phyloP scores from a whole-genome alignment of 2,797 vertebrate genomes.

The Crax fasciolata region DNA sequence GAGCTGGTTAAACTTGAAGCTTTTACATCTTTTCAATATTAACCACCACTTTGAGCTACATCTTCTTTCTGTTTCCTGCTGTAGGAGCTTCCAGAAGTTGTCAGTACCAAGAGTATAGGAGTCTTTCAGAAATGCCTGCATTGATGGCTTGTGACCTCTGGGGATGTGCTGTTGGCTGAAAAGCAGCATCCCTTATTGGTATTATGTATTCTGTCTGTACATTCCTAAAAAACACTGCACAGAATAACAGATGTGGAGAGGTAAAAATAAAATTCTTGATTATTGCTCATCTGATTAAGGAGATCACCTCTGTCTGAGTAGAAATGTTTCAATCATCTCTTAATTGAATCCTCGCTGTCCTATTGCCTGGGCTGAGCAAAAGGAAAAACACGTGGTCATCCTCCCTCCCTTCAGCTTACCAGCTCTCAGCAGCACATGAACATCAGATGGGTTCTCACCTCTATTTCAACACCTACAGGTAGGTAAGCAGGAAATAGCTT shows the following conservation, averaged over 20 bases:
- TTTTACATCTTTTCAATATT: background rate
- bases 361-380: background rate
- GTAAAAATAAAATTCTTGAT: background rate
- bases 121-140: background rate
- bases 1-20: background rate
- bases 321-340: background rate
- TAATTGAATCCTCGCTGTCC: background rate
- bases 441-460: rapidly evolving
- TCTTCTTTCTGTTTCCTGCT: background rate
- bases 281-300: background rate
- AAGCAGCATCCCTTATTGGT: background rate
- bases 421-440: background rate
- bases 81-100: background rate
- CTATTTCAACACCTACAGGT: background rate
- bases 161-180: background rate
- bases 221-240: background rate
- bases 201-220: background rate
- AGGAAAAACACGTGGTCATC: background rate
- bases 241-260: rapidly evolving
- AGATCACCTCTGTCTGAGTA: background rate
- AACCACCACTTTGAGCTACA: background rate
- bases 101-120: rapidly evolving
- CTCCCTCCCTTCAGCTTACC: background rate
- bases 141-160: background rate
- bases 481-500: background rate